Base-by-base conservation (phyloP, 2,888 invertebrate genomes). In the Drosophila planitibia region DNA sequence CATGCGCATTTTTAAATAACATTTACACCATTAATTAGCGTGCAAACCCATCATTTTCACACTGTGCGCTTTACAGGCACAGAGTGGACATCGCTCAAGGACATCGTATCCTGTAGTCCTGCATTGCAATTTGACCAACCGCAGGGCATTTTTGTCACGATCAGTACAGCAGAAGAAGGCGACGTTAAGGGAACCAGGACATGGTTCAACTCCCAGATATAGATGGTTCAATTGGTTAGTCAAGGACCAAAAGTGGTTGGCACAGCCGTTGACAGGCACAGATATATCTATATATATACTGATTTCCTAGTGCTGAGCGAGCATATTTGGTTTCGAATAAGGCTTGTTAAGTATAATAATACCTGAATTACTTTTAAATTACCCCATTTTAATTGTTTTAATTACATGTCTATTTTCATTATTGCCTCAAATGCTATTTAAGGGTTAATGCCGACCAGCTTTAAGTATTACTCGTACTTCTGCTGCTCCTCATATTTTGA, bases 1-100 rank as follows among this genome's bases (percentile, higher is more conserved):
- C 70, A 73, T 71, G 78, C 59, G 49, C 41, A 35, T 65, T 74
- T 78, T 71, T 74, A 70, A 53, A 61, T 55, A 72, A 70, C 81
- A 89, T 81, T 86, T 81, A 81, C 79, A 71, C 62, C 85, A 89
- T 89, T 91, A 91, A 92, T 91, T 86, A 82, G 88, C 88, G 82
- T 86, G 81, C 82, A 89, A 88, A 84, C 87, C 90, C 90, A 88
- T 89, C 16, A 89, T 89, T 86, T 85, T 77, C 49, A 58, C 73
- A 57, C 58, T 30, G 47, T 47, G 60, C 25, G 41, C 22, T 44
- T 44, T 22, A 22, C 22, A 22, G 22, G 6, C 12, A 44, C 19
- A 22, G n/a, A 14, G 41, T 33, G n/a, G 19, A 33, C 14, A 33
- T 32, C 41, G 22, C 9, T 61, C 83, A 79, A 79, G 78, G 79